phyloP scores from a whole-genome alignment of 1,140 invertebrate species.

The Branchinecta lindahli region DNA sequence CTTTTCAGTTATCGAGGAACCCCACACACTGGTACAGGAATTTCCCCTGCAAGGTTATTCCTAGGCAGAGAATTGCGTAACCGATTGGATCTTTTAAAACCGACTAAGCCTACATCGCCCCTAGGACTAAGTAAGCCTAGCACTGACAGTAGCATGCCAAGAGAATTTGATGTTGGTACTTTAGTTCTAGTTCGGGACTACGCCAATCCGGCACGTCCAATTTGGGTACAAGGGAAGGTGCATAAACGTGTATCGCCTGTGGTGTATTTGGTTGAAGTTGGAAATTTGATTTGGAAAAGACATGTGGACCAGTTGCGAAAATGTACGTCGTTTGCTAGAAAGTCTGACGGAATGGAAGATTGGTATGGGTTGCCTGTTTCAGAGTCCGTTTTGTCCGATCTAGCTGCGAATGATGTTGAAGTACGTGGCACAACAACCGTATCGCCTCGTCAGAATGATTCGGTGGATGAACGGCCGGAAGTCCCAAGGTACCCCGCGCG shows the following conservation, averaged over 20 bases:
- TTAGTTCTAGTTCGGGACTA: neutral
- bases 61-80: constrained; percentile 13
- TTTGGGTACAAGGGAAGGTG: constrained; percentile 1
- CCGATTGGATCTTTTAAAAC: constrained; percentile 19
- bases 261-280: constrained; percentile 11
- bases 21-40: constrained; percentile 21
- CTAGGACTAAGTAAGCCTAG: neutral
- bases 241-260: constrained; percentile 10
- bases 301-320: constrained; percentile 14
- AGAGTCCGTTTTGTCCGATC: too few relatives aligned
- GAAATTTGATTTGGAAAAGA: neutral
- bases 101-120: neutral
- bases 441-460: too few relatives aligned
- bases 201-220: neutral
- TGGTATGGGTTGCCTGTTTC: too few relatives aligned
- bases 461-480: too few relatives aligned
- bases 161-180: neutral
- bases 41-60: constrained; percentile 20
- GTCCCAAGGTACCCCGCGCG: too few relatives aligned
- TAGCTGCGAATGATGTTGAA: too few relatives aligned
- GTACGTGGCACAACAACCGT: too few relatives aligned
- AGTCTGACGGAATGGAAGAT: too few relatives aligned
- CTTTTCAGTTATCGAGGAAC: constrained; percentile 21
- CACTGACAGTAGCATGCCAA: neutral
- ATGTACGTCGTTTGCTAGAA: neutral